Evolutionary conservation across 2,888 invertebrate species (phyloP), one percentile per base, ranked within the genome.

Genomic region (Antitype chi): DNA sequence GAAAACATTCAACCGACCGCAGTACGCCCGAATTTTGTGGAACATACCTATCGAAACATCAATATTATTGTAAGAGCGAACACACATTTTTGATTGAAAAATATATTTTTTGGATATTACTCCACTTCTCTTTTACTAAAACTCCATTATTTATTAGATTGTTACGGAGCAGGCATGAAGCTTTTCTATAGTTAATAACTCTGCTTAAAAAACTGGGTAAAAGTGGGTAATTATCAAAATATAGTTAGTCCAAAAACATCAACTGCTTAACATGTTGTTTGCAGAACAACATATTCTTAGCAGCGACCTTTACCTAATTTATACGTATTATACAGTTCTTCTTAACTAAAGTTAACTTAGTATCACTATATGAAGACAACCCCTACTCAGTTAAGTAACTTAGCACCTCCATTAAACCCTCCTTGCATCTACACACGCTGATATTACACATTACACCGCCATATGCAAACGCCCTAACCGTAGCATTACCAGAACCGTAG

Each of bases 391-490:
- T 76, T 66, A 47, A 84, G 70, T 83, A 78, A 84, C 32, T 84
- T 80, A 73, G 74, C 64, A 84, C 85, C 69, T 20, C 25, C 43
- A 73, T 69, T 84, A 85, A 38, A 63, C 76, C 70, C 74, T 62
- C 47, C 53, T 52, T 70, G 62, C 70, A 74, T 53, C 60, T 53
- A 70, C 76, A 43, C 32, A 13, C 70, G 38, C 28, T 64, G 47
- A 60, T 81, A 85, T 81, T 85, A 85, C 70, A 66, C 78, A 71
- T 82, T 62, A 75, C 52, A 70, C 25, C 66, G 57, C 64, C 66
- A 70, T 78, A 83, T 84, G 84, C 84, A 83, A 83, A 78, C 83
- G 64, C 75, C 79, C 76, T 85, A 68, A 85, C 82, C 59, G 32
- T 60, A 76, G 81, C 76, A 76, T 63, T 59, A 77, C 66, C 66